Evolutionary conservation across 2,888 invertebrate genomes (phyloP), one percentile per base, ranked within the genome.

Genomic region (Nomada hirtipes): DNA sequence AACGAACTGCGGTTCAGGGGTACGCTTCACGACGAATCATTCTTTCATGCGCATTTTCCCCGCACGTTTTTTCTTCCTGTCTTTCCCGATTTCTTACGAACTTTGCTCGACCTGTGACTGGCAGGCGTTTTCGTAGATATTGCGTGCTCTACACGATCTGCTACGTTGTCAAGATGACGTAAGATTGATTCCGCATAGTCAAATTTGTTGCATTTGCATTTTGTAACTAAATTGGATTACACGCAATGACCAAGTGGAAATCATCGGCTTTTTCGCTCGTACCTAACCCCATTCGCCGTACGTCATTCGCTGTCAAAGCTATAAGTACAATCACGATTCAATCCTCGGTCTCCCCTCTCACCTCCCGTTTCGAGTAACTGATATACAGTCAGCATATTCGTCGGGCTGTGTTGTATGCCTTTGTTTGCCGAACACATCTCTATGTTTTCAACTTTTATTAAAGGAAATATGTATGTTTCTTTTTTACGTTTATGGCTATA

Each of bases 1-100:
- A 96, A 96, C 94, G 98, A 98, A 95, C 96, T 98, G 92, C 97
- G 96, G 95, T 98, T 98, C 95, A 96, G 96, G 96, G 98, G 98
- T 98, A 95, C 96, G 96, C 94, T 78, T 47, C 70, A 76, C 79
- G 82, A 79, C 72, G 20, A 80, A 65, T 85, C 79, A 77, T 85
- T 65, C 61, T 79, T 55, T 68, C 44, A 50, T 75, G 59, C 42
- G 42, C 71, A 78, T 77, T 65, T 65, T 44, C 23, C 13, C 18
- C 44, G 64, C 44, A 61, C 26, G 53, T 77, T 70, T 42, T 20
- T 18, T 36, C n/a, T 52, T 55, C 15, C 70, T 61, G 55, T 64
- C 52, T n/a, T 69, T 26, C 4, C 36, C 7, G 42, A 18, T n/a
- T 65, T 18, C 55, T 13, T 65, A 59, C 18, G 42, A 60, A 26